Conservation (phyloP, 2,797 vertebrate species). For the Lates japonicus region DNA sequence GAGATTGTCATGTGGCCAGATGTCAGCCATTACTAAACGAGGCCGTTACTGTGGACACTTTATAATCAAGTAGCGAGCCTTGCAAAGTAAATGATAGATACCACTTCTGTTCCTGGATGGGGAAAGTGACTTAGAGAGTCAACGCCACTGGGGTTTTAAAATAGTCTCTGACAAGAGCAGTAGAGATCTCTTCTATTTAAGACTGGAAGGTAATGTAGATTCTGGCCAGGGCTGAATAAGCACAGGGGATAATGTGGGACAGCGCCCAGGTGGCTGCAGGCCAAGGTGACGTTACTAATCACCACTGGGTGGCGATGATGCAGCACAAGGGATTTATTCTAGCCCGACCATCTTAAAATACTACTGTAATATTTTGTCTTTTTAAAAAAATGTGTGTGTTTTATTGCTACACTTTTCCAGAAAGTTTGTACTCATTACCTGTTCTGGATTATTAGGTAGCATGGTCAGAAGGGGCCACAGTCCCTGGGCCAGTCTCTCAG, state of each 20-base stretch:
- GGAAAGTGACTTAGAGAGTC: conserved; percentile 48
- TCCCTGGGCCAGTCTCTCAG: conserved; percentile 96
- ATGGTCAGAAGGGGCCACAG: conserved; percentile 91
- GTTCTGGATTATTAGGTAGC: conserved; percentile 58
- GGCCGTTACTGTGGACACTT: conserved; percentile 67
- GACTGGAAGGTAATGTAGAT: conserved; percentile 49
- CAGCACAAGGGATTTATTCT: background rate
- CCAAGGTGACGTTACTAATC: background rate
- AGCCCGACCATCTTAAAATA: background rate
- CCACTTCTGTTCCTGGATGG: conserved; percentile 64
- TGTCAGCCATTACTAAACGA: conserved; percentile 62
- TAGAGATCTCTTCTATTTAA: conserved; percentile 35
- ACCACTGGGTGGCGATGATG: conserved; percentile 61
- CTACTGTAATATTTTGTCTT: background rate
- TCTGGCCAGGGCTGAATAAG: conserved; percentile 61
- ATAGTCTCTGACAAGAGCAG: conserved; percentile 13
- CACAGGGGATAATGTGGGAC: conserved; percentile 15
- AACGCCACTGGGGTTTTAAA: conserved; percentile 48
- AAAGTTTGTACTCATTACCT: conserved; percentile 44
- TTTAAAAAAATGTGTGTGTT: too few species aligned
- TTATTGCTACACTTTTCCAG: background rate
- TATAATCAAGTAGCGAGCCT: conserved; percentile 53
- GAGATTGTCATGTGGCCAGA: conserved; percentile 38
- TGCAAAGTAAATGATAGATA: conserved; percentile 71
- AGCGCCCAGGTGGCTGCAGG: background rate